Evolutionary conservation across 2,797 vertebrate species (phyloP).

Genomic region (Clarias fuscus): DNA sequence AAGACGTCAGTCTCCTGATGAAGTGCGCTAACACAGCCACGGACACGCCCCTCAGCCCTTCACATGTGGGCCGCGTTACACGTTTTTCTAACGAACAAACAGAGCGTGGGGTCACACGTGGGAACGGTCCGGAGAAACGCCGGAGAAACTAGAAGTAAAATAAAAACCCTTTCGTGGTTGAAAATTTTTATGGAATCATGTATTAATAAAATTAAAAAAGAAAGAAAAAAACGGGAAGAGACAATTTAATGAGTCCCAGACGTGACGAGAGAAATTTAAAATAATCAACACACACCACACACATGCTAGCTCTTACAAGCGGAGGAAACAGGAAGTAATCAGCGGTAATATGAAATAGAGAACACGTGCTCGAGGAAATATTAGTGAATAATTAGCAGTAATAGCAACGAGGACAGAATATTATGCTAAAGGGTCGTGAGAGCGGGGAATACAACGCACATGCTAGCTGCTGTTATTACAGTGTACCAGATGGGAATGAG

Average conservation of each 20-base stretch:
- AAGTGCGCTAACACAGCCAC: slow-evolving; percentile 54
- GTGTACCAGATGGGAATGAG: neutral
- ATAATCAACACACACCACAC: neutral
- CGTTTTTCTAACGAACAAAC: neutral
- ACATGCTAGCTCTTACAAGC: neutral
- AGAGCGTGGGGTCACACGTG: neutral
- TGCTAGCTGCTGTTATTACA: neutral
- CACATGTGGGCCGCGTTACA: slow-evolving; percentile 71
- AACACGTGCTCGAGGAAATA: neutral
- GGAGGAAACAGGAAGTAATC: neutral
- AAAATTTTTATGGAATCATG: neutral
- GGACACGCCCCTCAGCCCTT: slow-evolving; percentile 44
- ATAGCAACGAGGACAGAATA: neutral
- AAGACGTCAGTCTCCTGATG: slow-evolving; percentile 70
- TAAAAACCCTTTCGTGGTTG: neutral
- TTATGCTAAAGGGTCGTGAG: neutral
- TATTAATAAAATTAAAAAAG: too few species aligned
- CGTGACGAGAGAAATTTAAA: neutral
- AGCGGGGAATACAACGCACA: neutral
- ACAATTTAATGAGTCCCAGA: neutral
- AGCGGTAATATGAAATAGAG: neutral
- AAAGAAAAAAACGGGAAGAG: neutral
- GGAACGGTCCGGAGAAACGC: neutral
- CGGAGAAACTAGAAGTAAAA: neutral
- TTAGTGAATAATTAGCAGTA: neutral